These are phyloP conservation scores for Cataglyphis hispanica DNA, from an alignment of 1,140 invertebrate species.

Conservation along the genomic window DNA sequence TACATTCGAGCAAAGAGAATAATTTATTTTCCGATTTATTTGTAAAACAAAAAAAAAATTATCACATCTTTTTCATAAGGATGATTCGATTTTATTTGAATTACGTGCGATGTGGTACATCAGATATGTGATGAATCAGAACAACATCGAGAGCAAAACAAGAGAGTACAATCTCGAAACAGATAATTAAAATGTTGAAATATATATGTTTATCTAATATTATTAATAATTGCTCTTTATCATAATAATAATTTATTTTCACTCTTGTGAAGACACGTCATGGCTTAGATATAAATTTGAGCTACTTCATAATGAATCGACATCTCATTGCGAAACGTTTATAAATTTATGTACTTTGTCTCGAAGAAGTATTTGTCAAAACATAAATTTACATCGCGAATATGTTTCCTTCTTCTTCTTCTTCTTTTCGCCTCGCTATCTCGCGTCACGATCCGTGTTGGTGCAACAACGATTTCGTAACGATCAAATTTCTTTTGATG, in stretches of 20 bases:
- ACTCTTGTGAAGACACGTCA: neutral
- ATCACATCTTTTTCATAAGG: neutral
- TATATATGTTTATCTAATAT: neutral
- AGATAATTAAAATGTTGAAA: conserved; percentile 9
- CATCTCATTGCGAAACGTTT: conserved; percentile 35
- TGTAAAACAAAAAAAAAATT: conserved; percentile 9
- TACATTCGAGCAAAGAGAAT: neutral
- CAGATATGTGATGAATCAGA: conserved; percentile 36
- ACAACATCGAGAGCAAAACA: neutral
- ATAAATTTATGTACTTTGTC: too few relatives aligned
- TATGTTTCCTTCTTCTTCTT: conserved; percentile 3
- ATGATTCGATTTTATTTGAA: conserved; percentile 27
- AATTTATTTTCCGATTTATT: conserved; percentile 1
- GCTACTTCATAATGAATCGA: conserved; percentile 29
- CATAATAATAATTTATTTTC: too few relatives aligned
- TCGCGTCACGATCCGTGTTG: neutral
- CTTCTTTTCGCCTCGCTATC: neutral
- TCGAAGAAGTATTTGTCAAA: neutral
- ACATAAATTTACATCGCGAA: conserved; percentile 37
- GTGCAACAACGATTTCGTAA: conserved; percentile 26
- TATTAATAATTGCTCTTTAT: conserved; percentile 37
- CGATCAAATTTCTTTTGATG: conserved; percentile 39
- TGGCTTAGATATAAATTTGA: neutral
- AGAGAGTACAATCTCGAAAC: neutral
- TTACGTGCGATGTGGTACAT: neutral